Evolutionary conservation across 2,888 invertebrate genomes (phyloP).

Genomic region (Dioctria rufipes): DNA sequence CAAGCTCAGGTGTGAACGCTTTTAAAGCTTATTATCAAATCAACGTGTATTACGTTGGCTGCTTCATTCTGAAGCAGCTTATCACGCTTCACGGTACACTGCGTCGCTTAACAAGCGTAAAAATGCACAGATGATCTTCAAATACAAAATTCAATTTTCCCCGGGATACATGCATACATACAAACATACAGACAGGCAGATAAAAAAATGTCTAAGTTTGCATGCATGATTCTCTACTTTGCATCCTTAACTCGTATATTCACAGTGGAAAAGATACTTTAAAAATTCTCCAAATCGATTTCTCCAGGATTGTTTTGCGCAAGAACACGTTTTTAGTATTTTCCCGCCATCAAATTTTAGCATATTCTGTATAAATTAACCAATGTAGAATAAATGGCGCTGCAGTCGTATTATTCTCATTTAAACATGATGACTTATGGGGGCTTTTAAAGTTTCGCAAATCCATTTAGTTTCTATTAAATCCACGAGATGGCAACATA

Average conservation of each 20-base stretch:
- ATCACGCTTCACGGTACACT: constrained; percentile 31
- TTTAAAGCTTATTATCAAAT: background rate
- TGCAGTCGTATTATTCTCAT: background rate
- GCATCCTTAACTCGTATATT: too few species aligned
- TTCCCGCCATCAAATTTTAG: too few species aligned
- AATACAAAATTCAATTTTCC: background rate
- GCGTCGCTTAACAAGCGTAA: constrained; percentile 21
- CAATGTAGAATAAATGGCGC: background rate
- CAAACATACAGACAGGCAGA: background rate
- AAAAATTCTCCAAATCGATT: too few species aligned
- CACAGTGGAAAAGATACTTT: too few species aligned
- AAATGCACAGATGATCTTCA: constrained; percentile 33
- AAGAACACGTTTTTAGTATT: too few species aligned
- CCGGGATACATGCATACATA: background rate
- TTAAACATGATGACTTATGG: background rate
- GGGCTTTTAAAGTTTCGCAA: constrained; percentile 16
- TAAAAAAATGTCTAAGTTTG: too few species aligned
- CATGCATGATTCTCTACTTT: too few species aligned
- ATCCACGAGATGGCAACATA: constrained; percentile 49
- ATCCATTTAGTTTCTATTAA: constrained; percentile 23
- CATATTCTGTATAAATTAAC: too few species aligned
- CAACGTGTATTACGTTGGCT: background rate
- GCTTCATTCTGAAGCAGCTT: background rate
- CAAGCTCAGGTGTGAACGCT: constrained; percentile 22
- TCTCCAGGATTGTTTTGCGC: too few species aligned